Conservation (phyloP, 2,797 vertebrate species). For the Gouania willdenowi region DNA sequence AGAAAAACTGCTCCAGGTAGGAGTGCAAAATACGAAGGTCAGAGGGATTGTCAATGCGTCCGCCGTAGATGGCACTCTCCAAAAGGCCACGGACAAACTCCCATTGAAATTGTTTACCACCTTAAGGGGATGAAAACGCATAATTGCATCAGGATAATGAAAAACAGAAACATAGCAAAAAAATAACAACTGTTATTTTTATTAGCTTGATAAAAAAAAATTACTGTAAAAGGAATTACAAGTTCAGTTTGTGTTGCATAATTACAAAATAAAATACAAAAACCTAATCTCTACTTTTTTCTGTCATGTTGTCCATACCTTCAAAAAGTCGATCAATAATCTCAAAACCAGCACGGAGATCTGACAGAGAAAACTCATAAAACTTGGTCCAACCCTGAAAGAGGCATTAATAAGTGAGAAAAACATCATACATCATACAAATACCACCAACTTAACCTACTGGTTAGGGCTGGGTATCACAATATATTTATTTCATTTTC, state of each 20-base stretch:
- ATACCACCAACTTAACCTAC: too few species aligned
- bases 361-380: conserved; percentile 95
- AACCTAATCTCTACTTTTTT: neutral
- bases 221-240: too few species aligned
- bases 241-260: too few species aligned
- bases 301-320: conserved; percentile 74
- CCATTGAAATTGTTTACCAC: conserved; percentile 86
- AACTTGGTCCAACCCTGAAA: conserved; percentile 96
- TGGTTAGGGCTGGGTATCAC: too few species aligned
- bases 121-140: conserved; percentile 61
- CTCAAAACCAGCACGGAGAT: conserved; percentile 91
- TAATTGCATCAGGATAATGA: conserved; percentile 2
- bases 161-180: too few species aligned
- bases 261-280: too few species aligned
- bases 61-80: conserved; percentile 94
- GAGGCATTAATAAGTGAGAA: neutral
- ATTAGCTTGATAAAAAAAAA: too few species aligned
- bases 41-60: conserved; percentile 90
- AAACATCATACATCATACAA: too few species aligned
- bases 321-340: conserved; percentile 92
- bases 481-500: too few species aligned
- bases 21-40: conserved; percentile 91
- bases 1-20: conserved; percentile 94
- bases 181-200: too few species aligned
- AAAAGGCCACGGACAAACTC: conserved; percentile 91